Evolutionary conservation across 2,113 vertebrate genomes (phyloP), one percentile per base, ranked within the genome.

Genomic region (Porphyrio hochstetteri): DNA sequence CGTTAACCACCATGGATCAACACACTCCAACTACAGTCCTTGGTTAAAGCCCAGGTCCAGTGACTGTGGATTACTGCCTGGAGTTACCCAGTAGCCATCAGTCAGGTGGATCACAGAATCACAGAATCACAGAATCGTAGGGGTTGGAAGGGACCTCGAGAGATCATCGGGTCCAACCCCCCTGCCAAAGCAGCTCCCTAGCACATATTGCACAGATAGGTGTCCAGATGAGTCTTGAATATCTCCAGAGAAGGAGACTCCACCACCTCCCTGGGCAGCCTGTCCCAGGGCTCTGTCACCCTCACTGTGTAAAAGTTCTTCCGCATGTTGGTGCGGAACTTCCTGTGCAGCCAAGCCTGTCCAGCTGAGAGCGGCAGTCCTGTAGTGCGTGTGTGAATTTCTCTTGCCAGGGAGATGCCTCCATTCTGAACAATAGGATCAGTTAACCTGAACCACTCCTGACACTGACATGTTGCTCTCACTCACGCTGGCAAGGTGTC

Each of bases 1-100:
- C 6, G 1, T 36, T 63, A 70, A 52, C 13, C 1, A 0, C 35
- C 50, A 56, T 12, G 33, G 40, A 38, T 33, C 2, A 3, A 78
- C 13, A 44, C 9, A 82, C 50, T 72, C 18, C 24, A 50, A 4
- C 7, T 50, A 11, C 12, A 42, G 35, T 35, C 18, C 23, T 21
- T 44, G 31, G 7, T 65, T 61, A 38, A 33, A 13, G 7, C 8
- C 27, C 33, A 57, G 48, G 60, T 83, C 36, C 16, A n/a, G 13
- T 12, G 40, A 87, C 28, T 56, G 53, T 38, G 33, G 28, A 23
- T 56, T 72, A 38, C 23, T 72, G 31, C 48, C 35, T 50, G 27
- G 19, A 82, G 53, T 67, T 48, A 72, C n/a, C 19, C 23, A 36
- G 8, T 36, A 79, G 44, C 15, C 27, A 16, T 29, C 31, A 19